Percentiles rank a stretch among this genome's conserved stretches.
These are phyloP conservation scores for Passer montanus DNA, from an alignment of 2,113 vertebrate genomes.

Conservation along the genomic window DNA sequence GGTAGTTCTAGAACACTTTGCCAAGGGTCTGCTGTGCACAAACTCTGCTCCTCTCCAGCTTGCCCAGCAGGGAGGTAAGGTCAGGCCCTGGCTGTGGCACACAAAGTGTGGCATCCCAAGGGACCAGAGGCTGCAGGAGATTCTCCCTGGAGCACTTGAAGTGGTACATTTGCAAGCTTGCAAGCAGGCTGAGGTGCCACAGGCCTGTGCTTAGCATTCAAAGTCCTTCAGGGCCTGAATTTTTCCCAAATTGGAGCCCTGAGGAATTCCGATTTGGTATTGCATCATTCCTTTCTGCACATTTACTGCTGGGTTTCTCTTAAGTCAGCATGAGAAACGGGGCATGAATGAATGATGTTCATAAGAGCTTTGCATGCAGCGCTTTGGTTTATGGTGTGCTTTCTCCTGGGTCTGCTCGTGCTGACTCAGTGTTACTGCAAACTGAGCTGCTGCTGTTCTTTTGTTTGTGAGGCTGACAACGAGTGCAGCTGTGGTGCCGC, in stretches of 20 bases:
- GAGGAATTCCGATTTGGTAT: accelerated
- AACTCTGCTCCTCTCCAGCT: background rate
- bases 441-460: background rate
- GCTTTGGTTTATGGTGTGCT: background rate
- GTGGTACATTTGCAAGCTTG: accelerated
- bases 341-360: background rate
- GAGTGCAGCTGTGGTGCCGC: background rate
- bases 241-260: background rate
- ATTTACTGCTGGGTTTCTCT: background rate
- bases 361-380: background rate
- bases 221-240: background rate
- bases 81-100: background rate
- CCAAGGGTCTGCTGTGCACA: background rate
- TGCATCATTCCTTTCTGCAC: accelerated
- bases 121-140: background rate
- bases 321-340: accelerated
- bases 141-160: background rate
- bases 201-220: accelerated
- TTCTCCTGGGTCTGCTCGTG: background rate
- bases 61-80: background rate
- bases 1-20: background rate
- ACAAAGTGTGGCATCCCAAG: background rate
- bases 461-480: background rate
- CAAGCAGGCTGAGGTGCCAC: background rate
- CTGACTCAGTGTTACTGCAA: background rate